Percentiles rank a stretch among this genome's conserved stretches.
Evolutionary conservation across 2,888 invertebrate genomes (phyloP).

Genomic region (Entomobrya multifasciata): DNA sequence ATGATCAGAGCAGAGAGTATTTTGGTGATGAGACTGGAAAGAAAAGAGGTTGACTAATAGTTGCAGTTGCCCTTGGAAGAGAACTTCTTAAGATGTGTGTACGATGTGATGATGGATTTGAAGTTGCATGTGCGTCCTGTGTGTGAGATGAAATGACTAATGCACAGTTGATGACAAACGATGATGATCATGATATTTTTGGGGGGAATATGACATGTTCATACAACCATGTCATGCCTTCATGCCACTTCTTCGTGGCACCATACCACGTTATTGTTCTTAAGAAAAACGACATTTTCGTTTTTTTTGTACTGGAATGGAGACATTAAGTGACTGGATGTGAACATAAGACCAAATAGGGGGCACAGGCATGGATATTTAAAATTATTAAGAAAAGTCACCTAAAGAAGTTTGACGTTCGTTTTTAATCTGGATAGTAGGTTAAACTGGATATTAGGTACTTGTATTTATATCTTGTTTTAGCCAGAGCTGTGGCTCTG

Average conservation of each 20-base stretch:
- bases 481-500: too few species aligned
- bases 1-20: conserved; percentile 44
- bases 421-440: background rate
- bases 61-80: conserved; percentile 6
- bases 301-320: conserved; percentile 24
- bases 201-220: conserved; percentile 38
- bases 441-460: background rate
- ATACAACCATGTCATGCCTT: conserved; percentile 18
- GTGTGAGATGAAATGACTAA: conserved; percentile 30
- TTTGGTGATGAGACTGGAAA: conserved; percentile 17
- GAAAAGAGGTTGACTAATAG: conserved; percentile 42
- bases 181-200: conserved; percentile 38
- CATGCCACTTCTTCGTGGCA: conserved; percentile 13
- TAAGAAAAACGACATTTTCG: background rate
- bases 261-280: background rate
- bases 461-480: too few species aligned
- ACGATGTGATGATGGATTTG: background rate
- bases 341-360: conserved; percentile 30
- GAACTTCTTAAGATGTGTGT: too few species aligned
- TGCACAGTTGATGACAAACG: conserved; percentile 44
- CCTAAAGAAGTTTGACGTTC: background rate
- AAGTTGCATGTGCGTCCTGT: background rate
- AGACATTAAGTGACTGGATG: too few species aligned
- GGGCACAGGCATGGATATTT: background rate
- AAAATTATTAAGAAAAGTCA: background rate